These are phyloP conservation scores for Coregonus clupeaformis DNA, from an alignment of 2,113 vertebrate species.

Conservation along the genomic window DNA sequence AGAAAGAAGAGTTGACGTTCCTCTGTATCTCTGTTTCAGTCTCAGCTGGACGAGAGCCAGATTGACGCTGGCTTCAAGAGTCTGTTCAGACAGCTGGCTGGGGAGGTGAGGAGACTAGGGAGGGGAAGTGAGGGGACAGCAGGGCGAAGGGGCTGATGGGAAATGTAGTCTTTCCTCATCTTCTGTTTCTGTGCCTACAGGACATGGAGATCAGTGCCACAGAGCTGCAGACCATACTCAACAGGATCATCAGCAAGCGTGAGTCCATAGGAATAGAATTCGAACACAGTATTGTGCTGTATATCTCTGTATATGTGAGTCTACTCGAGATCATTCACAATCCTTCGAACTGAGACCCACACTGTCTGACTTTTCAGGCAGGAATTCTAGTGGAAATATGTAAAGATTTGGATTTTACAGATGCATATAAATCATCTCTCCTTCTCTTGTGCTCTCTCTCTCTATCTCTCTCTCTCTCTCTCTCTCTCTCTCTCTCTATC, in stretches of 20 bases:
- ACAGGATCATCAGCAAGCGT: constrained; percentile 91
- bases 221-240: constrained; percentile 88
- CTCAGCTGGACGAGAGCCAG: constrained; percentile 76
- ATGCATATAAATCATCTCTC: too few relatives aligned
- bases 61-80: constrained; percentile 87
- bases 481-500: too few relatives aligned
- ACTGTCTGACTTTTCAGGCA: too few relatives aligned
- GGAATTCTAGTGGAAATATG: too few relatives aligned
- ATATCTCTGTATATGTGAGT: too few relatives aligned
- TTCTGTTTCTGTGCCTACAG: constrained; percentile 55
- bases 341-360: too few relatives aligned
- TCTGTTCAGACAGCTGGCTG: constrained; percentile 88
- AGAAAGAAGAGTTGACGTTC: too few relatives aligned
- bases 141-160: background rate
- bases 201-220: constrained; percentile 88
- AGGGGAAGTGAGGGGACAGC: background rate
- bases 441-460: background rate
- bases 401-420: too few relatives aligned
- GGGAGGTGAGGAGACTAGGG: constrained; percentile 68
- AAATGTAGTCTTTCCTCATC: background rate
- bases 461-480: constrained; percentile 6
- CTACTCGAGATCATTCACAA: too few relatives aligned
- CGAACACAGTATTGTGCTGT: background rate
- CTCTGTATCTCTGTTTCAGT: constrained; percentile 54
- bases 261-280: constrained; percentile 44